Conservation (phyloP, 2,797 vertebrate species). For the Vultur gryphus region DNA sequence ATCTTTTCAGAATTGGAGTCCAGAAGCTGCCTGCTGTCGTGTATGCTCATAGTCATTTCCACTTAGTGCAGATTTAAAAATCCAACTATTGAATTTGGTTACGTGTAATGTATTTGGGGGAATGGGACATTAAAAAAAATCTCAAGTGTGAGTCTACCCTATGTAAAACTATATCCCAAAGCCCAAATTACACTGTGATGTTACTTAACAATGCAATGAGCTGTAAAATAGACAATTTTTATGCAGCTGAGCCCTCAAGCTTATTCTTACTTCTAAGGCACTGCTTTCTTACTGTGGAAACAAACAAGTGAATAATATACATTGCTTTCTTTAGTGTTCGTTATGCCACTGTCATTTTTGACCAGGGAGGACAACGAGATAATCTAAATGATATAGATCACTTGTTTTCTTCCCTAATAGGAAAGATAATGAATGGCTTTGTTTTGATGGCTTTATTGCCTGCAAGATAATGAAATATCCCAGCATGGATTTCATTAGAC, state of each 20-base stretch:
- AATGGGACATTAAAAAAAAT: neutral
- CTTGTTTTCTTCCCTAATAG: slow-evolving; percentile 48
- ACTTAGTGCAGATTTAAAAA: slow-evolving; percentile 17
- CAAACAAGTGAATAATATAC: slow-evolving; percentile 26
- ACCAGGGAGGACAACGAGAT: slow-evolving; percentile 31
- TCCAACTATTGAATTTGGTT: slow-evolving; percentile 36
- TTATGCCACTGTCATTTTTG: slow-evolving; percentile 24
- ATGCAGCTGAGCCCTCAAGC: slow-evolving; percentile 55
- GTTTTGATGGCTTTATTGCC: slow-evolving; percentile 52
- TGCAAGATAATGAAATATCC: slow-evolving; percentile 52
- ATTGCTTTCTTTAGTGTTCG: neutral
- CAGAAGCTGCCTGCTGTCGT: neutral
- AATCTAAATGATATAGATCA: slow-evolving; percentile 33
- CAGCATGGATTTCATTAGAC: slow-evolving; percentile 59
- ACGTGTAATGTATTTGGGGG: neutral
- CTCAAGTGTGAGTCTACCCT: neutral
- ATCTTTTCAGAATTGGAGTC: neutral
- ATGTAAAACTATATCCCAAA: slow-evolving; percentile 15
- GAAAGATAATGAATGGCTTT: slow-evolving; percentile 48
- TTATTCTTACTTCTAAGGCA: slow-evolving; percentile 1
- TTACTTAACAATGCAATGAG: slow-evolving; percentile 59
- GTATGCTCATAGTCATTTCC: neutral
- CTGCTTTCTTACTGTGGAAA: slow-evolving; percentile 17
- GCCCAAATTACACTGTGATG: slow-evolving; percentile 15
- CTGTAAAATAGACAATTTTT: slow-evolving; percentile 54